phyloP scores from a whole-genome alignment of 1,140 invertebrate genomes.

The Halyomorpha halys region DNA sequence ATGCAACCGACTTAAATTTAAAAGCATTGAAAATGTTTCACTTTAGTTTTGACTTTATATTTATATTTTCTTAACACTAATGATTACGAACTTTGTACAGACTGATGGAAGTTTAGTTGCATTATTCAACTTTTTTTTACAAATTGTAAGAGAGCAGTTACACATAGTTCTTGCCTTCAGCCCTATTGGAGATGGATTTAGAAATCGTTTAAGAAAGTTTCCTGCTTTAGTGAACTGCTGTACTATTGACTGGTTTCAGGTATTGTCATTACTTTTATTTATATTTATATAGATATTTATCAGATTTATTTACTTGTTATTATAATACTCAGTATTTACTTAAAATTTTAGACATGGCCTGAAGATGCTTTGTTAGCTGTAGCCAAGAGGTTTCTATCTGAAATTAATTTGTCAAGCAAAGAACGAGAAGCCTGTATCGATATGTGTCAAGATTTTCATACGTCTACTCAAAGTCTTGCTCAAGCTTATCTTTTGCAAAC shows the following conservation, averaged over 20 bases:
- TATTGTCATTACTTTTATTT: conserved; percentile 36
- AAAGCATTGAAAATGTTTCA: too few relatives aligned
- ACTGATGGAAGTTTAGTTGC: conserved; percentile 84
- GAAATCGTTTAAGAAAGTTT: conserved; percentile 82
- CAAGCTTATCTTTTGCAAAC: conserved; percentile 58
- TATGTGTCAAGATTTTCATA: conserved; percentile 87
- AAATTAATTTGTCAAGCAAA: conserved; percentile 66
- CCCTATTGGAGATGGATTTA: conserved; percentile 75
- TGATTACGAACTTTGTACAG: conserved; percentile 34
- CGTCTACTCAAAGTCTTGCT: conserved; percentile 67
- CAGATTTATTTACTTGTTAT: background rate
- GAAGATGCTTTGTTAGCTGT: conserved; percentile 85
- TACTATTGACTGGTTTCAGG: conserved; percentile 96
- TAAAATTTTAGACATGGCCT: conserved; percentile 65
- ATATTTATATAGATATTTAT: background rate
- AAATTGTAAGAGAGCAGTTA: conserved; percentile 80
- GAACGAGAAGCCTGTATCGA: conserved; percentile 62
- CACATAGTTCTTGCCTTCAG: conserved; percentile 90
- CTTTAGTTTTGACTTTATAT: too few relatives aligned
- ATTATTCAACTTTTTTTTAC: conserved; percentile 87
- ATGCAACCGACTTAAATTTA: background rate
- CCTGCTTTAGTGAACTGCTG: conserved; percentile 92
- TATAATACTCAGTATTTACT: background rate
- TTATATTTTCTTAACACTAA: background rate
- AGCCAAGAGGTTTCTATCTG: conserved; percentile 73